Conservation (phyloP, 2,797 vertebrate species). For the Amniataba percoides region DNA sequence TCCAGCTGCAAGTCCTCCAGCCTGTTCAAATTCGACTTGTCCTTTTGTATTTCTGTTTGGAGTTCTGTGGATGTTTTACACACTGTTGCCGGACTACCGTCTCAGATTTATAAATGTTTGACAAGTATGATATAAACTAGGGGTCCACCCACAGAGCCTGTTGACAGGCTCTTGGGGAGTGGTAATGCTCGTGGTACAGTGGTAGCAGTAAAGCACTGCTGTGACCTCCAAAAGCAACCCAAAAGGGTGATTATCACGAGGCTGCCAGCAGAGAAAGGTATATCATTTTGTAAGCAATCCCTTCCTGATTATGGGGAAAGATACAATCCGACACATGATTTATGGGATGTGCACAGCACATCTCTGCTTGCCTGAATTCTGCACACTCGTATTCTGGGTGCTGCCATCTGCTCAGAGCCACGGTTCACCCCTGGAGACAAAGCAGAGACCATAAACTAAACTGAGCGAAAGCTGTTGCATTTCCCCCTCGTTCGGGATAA, state of each 20-base stretch:
- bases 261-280: conserved; percentile 43
- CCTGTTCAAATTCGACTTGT: conserved; percentile 62
- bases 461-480: conserved; percentile 26
- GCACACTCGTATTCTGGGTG: conserved; percentile 32
- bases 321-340: conserved; percentile 45
- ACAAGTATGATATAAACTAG: conserved; percentile 86
- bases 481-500: conserved; percentile 38
- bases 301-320: conserved; percentile 47
- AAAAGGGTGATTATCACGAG: conserved; percentile 49
- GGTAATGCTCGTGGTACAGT: conserved; percentile 46
- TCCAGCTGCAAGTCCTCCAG: conserved; percentile 81
- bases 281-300: conserved; percentile 53
- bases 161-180: conserved; percentile 59
- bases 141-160: conserved; percentile 77
- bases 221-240: conserved; percentile 42
- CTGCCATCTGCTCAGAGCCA: conserved; percentile 32
- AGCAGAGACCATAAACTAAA: conserved; percentile 54
- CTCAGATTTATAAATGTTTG: conserved; percentile 88
- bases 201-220: conserved; percentile 33
- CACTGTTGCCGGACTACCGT: conserved; percentile 84
- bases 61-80: conserved; percentile 88
- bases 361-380: conserved; percentile 16
- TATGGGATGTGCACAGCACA: conserved; percentile 25
- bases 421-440: conserved; percentile 45
- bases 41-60: conserved; percentile 87